These are phyloP conservation scores for Eupeodes luniger DNA, from an alignment of 2,888 invertebrate genomes.

Conservation along the genomic window DNA sequence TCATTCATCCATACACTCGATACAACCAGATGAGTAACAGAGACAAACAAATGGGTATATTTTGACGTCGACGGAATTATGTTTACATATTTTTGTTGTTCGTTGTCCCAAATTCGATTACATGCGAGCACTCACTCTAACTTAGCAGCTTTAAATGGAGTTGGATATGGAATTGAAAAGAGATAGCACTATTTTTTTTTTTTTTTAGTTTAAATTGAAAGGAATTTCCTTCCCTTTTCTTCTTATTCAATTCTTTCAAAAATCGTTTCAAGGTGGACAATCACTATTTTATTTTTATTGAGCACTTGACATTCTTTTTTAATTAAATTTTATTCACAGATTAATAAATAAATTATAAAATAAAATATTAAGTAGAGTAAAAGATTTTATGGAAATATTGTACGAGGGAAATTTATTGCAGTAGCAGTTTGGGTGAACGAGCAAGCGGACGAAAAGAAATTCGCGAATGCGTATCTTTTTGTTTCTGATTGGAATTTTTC, in stretches of 20 bases:
- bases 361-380: neutral
- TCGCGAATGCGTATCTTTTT: constrained; percentile 61
- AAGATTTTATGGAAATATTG: constrained; percentile 18
- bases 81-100: constrained; percentile 70
- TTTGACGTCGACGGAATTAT: constrained; percentile 48
- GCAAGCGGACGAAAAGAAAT: constrained; percentile 55
- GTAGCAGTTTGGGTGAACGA: constrained; percentile 36
- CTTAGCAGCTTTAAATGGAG: constrained; percentile 1
- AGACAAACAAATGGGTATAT: constrained; percentile 31
- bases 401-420: constrained; percentile 25
- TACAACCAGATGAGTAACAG: constrained; percentile 47
- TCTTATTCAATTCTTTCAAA: constrained; percentile 11
- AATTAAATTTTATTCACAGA: constrained; percentile 4
- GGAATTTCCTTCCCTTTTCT: constrained; percentile 33
- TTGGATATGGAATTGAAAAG: constrained; percentile 32
- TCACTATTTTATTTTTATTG: constrained; percentile 49
- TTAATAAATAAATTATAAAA: neutral
- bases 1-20: constrained; percentile 34
- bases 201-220: constrained; percentile 25
- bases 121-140: constrained; percentile 44
- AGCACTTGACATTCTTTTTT: constrained; percentile 60
- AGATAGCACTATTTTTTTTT: constrained; percentile 34
- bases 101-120: constrained; percentile 41
- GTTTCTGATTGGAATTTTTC: constrained; percentile 65
- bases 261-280: constrained; percentile 69